A percentile compares a stretch with the other conserved stretches of the same genome.
Conservation (phyloP, 2,113 vertebrate genomes). For the Falco punctatus region DNA sequence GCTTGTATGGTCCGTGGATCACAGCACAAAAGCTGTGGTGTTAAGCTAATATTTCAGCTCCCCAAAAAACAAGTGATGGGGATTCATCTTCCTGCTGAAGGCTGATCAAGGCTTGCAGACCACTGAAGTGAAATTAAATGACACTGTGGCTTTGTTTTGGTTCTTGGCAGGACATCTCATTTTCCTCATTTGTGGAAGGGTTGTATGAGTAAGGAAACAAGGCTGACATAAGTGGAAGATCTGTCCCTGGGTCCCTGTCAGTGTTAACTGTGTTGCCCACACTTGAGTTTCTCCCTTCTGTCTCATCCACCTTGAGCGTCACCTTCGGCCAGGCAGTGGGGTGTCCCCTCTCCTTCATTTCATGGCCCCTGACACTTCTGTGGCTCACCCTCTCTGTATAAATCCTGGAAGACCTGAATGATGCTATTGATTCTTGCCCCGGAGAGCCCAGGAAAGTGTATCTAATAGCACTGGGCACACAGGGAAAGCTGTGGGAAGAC, state of each 20-base stretch:
- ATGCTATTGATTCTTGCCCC: accelerated
- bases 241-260: background rate
- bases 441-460: background rate
- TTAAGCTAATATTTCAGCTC: background rate
- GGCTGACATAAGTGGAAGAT: background rate
- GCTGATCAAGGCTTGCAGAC: background rate
- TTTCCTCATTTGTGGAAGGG: background rate
- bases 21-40: background rate
- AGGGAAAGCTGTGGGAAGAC: background rate
- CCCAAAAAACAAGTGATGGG: background rate
- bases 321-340: background rate
- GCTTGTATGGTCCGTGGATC: accelerated
- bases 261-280: background rate
- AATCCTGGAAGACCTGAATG: background rate
- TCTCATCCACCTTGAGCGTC: background rate
- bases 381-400: background rate
- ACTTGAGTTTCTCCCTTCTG: background rate
- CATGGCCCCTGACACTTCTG: background rate
- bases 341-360: background rate
- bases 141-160: background rate
- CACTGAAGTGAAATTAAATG: background rate
- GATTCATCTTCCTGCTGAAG: background rate
- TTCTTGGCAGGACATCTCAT: background rate
- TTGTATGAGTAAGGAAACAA: background rate
- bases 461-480: background rate